Base-by-base conservation (phyloP, 2,888 invertebrate species). In the Sipha maydis region DNA sequence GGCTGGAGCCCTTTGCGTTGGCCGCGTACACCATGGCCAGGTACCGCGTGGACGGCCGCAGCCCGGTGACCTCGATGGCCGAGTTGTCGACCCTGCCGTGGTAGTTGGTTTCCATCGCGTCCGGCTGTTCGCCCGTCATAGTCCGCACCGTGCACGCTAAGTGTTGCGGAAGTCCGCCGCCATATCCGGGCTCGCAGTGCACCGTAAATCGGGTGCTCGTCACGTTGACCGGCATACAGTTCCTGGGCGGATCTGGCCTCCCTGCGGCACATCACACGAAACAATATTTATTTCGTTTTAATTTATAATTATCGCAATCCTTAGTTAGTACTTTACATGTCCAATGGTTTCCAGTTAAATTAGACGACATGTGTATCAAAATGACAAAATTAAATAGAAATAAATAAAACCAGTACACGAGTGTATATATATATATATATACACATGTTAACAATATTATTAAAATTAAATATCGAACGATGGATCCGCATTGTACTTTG, bases 1-100 rank as follows among this genome's bases (percentile, higher is more conserved):
- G 91, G 89, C 93, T 93, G 90, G 92, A 91, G 92, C 92, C 94
- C 93, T 92, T 94, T 90, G 93, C 93, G 93, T 92, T 94, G 92
- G 91, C 93, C 92, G 91, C 93, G 93, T 89, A 94, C 92, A 90
- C 93, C 92, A 90, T 93, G 92, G 91, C 91, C 90, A 91, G 91
- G 90, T 93, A 93, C 89, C 93, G 92, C 78, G 92, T 92, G 78
- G 93, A 93, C 8, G 93, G 92, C 90, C 93, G 93, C 90, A 94
- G 91, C 86, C 93, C 93, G 79, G 92, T 91, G 85, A 93, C 92
- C 89, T 93, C 92, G 28, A 93, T 93, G 67, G 90, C 90, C 71
- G 91, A 90, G 31, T 91, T 90, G 82, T 92, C 92, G 34, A 92
- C 92, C 38, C 48, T 75, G 25, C 86, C 80, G n/a, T 31, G 25